These are phyloP conservation scores for Lycophotia porphyrea DNA, from an alignment of 2,888 invertebrate genomes.

Conservation along the genomic window DNA sequence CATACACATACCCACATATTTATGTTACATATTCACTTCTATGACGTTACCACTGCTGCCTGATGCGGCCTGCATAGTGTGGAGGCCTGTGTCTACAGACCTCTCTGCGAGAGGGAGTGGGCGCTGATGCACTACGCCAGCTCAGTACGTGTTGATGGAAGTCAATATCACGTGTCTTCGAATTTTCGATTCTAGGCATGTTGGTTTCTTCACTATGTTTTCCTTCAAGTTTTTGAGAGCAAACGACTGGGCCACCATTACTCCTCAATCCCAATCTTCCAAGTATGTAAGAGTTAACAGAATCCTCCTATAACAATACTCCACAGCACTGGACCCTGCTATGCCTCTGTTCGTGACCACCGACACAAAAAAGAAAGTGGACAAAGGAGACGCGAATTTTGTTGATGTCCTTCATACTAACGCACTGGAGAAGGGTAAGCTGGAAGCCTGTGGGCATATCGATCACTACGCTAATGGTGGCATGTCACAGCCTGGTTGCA, in stretches of 20 bases:
- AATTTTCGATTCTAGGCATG: neutral
- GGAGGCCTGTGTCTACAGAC: neutral
- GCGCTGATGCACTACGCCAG: neutral
- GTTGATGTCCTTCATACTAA: conserved; percentile 92
- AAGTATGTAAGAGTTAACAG: neutral
- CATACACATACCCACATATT: neutral
- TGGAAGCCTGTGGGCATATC: conserved; percentile 87
- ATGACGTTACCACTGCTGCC: neutral
- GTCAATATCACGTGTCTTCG: neutral
- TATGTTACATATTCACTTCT: neutral
- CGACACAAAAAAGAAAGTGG: conserved; percentile 85
- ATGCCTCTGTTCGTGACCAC: conserved; percentile 90
- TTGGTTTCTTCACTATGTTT: neutral
- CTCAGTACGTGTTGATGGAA: neutral
- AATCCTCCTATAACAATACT: neutral
- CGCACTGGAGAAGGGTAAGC: conserved; percentile 89
- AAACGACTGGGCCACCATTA: neutral
- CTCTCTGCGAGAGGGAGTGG: neutral
- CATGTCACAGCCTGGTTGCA: conserved; percentile 90
- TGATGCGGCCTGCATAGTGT: neutral
- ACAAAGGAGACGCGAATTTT: conserved; percentile 90
- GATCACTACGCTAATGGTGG: conserved; percentile 92
- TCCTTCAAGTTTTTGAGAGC: neutral
- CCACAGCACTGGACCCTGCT: conserved; percentile 92
- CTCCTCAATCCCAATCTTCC: neutral